Base-by-base conservation (phyloP, 2,113 vertebrate species). In the Athene noctua region DNA sequence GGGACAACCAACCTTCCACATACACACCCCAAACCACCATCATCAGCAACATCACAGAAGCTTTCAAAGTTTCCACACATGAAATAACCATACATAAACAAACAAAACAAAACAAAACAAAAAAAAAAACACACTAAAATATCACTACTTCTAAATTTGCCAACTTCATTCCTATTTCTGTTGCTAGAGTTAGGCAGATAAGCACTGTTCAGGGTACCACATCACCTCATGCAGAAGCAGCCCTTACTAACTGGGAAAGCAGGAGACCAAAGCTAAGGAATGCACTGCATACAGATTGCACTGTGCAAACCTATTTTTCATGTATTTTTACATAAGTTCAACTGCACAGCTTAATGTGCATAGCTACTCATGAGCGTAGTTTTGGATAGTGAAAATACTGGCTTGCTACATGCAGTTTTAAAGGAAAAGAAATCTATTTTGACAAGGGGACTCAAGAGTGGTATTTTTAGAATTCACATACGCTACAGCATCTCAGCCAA, bases 381-480 rank as follows among this genome's bases (percentile, higher is more conserved):
- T 74, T 59, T 5, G 13, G 66, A 34, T 11, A 38, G 11, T 47
- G 54, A 73, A 81, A 92, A 96, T n/a, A 59, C 38, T 3, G 13
- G 1, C 85, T 61, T 67, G 51, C 80, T 78, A 34, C 4, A 2
- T 40, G 59, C 46, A 68, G 70, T 57, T 94, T 87, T 88, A 92
- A 89, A 92, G 71, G 47, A 66, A 63, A 80, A 80, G 25, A 84
- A 79, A 95, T 77, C 51, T 91, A 36, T 70, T 96, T 86, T 91
- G 87, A 96, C 78, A 92, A 62, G 66, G 57, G 88, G 42, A 85
- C 51, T 74, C 2, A 0, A 44, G 54, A 80, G 54, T 1, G 2
- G 42, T 96, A 91, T 97, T 96, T 97, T 97, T 97, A 97, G 94
- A 93, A 78, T 85, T 91, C 93, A 51, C 70, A 86, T 49, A 82